Percentiles rank a stretch among this genome's conserved stretches.
Evolutionary conservation across 2,888 invertebrate species (phyloP).

Genomic region (Trilocha varians): DNA sequence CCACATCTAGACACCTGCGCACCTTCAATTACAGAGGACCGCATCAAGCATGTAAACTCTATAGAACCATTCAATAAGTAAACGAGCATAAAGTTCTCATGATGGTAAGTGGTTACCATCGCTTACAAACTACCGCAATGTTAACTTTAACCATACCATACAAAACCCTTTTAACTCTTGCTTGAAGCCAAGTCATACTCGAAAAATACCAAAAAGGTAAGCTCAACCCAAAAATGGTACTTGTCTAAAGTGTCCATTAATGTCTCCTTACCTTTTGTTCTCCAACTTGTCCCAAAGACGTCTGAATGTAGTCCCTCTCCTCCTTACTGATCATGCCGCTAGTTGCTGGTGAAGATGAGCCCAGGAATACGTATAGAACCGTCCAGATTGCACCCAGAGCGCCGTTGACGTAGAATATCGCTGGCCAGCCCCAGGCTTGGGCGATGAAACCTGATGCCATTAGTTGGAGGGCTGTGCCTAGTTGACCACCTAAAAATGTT

Average conservation of each 20-base stretch:
- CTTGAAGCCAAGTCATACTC: no score
- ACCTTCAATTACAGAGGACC: no score
- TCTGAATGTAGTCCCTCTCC: constrained; percentile 78
- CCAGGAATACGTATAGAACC: constrained; percentile 69
- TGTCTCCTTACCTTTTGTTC: constrained; percentile 22
- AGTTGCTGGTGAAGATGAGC: constrained; percentile 74
- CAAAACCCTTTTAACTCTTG: no score
- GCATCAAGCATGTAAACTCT: no score
- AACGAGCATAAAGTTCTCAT: no score
- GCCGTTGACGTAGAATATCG: constrained; percentile 80
- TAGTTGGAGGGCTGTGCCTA: constrained; percentile 81
- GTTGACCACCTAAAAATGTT: constrained; percentile 73
- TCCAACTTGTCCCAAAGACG: constrained; percentile 31
- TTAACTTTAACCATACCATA: no score
- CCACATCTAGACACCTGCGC: no score
- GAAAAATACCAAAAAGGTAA: neutral
- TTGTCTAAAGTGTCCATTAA: neutral
- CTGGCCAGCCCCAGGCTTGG: constrained; percentile 79
- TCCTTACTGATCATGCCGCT: constrained; percentile 68
- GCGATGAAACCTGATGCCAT: constrained; percentile 78
- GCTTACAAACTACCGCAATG: no score
- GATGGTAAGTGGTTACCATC: no score
- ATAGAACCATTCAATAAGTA: no score
- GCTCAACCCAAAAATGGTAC: neutral
- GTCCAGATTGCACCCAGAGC: constrained; percentile 73